Evolutionary conservation across 64 coral and sea anemone species (phyloP), one percentile per base, ranked within the genome.

Genomic region (Dendronephthya gigantea): DNA sequence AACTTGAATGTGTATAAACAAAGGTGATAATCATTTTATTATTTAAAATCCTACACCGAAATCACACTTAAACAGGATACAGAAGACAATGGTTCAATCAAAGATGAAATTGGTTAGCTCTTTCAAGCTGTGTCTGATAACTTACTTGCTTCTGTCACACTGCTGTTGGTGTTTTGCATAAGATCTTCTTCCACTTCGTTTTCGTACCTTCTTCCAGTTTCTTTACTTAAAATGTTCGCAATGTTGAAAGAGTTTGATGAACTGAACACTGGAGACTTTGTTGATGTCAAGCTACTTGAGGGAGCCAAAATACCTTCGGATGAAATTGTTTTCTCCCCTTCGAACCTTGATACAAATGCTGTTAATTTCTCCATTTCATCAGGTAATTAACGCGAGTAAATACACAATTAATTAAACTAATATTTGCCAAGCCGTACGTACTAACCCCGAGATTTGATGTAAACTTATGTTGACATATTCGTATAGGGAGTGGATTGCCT

Each of bases 61-160:
- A 76, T 76, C 31, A 31, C 35, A 76, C 35, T 76, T 76, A 31
- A 76, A 76, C 69, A 76, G 69, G 69, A 76, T 76, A 76, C 35
- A 25, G 31, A 13, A 76, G 69, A 76, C 31, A 76, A 76, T 36
- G 72, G 36, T 39, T 79, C 72, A 79, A 79, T 79, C 72, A 79
- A 79, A 35, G 36, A 62, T 36, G 31, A 79, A 39, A 79, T 79
- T 35, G 31, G 36, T 39, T 34, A 8, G 72, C 30, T 6, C 31
- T 29, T 79, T 79, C 72, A 79, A 79, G 72, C 72, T 79, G 72
- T 79, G 72, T 79, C 30, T 12, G 36, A 29, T 79, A 27, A 79
- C 72, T 79, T 79, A 79, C 72, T 39, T 79, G 72, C 36, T 79
- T 39, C 72, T 29, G 72, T 35, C 29, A 39, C 41, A n/a, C n/a